Base-by-base conservation (phyloP, 2,113 vertebrate species). In the Merops nubicus region DNA sequence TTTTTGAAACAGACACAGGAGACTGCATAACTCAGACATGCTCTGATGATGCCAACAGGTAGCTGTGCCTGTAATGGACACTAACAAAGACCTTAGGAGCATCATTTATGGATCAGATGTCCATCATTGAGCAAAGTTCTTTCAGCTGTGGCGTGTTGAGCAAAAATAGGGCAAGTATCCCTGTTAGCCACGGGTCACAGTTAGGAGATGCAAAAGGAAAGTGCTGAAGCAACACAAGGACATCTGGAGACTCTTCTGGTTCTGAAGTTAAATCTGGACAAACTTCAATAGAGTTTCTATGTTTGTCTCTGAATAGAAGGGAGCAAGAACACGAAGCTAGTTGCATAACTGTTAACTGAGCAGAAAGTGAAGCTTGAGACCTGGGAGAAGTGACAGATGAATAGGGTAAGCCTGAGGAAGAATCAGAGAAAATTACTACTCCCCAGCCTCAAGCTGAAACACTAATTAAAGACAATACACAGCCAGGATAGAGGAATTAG, bases 391-490 rank as follows among this genome's bases (percentile, higher is more conserved):
- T 85, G 59, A 93, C 74, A 97, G 34, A 88, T 89, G 34, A 45
- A n/a, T 51, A 25, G 23, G 57, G 56, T 90, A 95, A 93, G 88
- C 53, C 72, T 62, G 19, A 48, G 26, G 33, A 74, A 74, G 62
- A 94, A 89, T 38, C 72, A 68, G 42, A 95, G 77, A 92, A 96
- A 97, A 97, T 95, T 95, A 93, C 38, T 91, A 64, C 36, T 76
- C 79, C 91, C 54, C 26, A 64, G 25, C 28, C 42, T 97, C 86
- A 96, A 97, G 79, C 3, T 88, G 83, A 97, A 97, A 97, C 57
- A 62, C 43, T 97, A 97, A 96, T 95, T 95, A 97, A 89, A 93
- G 70, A 91, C 77, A 97, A 92, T 22, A 67, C 20, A 89, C 19
- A 95, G 59, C 50, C 83, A 70, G 82, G 79, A 79, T 29, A 88